Percentiles rank a stretch among this genome's conserved stretches.
phyloP scores from a whole-genome alignment of 2,888 invertebrate genomes.

The Sarcophaga rosellei region DNA sequence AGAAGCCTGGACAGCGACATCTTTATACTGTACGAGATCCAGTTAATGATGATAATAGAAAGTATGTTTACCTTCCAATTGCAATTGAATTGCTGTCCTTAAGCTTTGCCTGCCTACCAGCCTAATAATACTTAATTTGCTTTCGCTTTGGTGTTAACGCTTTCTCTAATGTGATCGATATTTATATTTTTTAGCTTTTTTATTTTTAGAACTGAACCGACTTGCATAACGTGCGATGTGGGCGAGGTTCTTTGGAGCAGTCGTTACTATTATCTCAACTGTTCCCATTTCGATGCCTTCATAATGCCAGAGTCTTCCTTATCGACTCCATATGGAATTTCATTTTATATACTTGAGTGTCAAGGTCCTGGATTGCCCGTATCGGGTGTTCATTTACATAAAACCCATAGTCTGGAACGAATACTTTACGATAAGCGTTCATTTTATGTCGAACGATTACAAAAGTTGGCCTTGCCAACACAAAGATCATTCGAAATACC shows the following conservation, averaged over 20 bases:
- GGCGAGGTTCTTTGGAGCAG: slow-evolving; percentile 89
- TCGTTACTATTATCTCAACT: slow-evolving; percentile 90
- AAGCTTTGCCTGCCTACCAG: too few relatives aligned
- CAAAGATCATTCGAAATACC: slow-evolving; percentile 92
- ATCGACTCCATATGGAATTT: slow-evolving; percentile 79
- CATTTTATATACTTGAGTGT: slow-evolving; percentile 91
- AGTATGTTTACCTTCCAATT: slow-evolving; percentile 79
- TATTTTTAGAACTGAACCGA: slow-evolving; percentile 84
- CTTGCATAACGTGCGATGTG: slow-evolving; percentile 93
- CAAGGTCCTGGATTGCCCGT: slow-evolving; percentile 95
- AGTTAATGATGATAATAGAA: slow-evolving; percentile 84
- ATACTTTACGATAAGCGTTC: slow-evolving; percentile 89
- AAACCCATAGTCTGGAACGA: slow-evolving; percentile 88
- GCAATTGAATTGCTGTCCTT: background rate
- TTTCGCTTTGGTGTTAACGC: slow-evolving; percentile 22
- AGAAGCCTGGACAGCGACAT: slow-evolving; percentile 92
- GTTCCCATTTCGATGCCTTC: slow-evolving; percentile 91
- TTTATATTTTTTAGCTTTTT: slow-evolving; percentile 31
- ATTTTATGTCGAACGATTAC: slow-evolving; percentile 85
- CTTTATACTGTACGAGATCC: slow-evolving; percentile 93
- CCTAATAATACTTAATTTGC: background rate
- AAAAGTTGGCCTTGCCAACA: slow-evolving; percentile 91
- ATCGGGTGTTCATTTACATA: slow-evolving; percentile 88
- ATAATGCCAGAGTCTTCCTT: slow-evolving; percentile 84
- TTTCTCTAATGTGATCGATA: slow-evolving; percentile 11